These are phyloP conservation scores for Leptonema lineaticorne DNA, from an alignment of 1,140 invertebrate genomes.

Conservation along the genomic window DNA sequence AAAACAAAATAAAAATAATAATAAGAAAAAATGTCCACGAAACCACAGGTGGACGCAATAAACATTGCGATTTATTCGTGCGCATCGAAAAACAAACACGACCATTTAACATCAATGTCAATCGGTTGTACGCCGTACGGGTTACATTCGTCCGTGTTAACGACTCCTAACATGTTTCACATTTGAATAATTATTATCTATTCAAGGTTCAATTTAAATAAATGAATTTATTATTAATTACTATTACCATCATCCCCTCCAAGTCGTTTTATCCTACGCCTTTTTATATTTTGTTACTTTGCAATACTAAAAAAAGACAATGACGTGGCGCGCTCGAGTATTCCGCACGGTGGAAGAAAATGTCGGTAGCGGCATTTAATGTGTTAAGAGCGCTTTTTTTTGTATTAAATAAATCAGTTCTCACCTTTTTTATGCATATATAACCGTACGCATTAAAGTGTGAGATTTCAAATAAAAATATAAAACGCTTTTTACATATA, in stretches of 20 bases:
- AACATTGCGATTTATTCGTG: background rate
- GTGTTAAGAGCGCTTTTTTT: constrained; percentile 4
- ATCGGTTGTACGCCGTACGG: background rate
- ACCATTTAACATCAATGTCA: constrained; percentile 13
- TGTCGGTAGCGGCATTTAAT: background rate
- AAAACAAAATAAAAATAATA: no score
- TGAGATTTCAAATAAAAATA: background rate
- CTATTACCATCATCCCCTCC: no score
- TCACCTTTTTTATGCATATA: constrained; percentile 16
- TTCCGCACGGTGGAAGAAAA: background rate
- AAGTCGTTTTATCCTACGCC: background rate
- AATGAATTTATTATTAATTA: background rate
- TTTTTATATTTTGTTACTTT: background rate
- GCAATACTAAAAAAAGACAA: background rate
- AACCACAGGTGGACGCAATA: background rate
- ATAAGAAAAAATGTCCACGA: background rate
- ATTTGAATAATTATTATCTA: background rate
- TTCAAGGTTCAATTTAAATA: background rate
- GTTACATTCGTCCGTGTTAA: background rate
- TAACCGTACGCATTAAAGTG: no score
- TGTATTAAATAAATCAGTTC: constrained; percentile 12
- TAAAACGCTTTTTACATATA: background rate
- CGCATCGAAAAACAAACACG: no score
- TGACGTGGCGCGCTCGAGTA: background rate
- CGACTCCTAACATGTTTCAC: background rate